Evolutionary conservation across 2,888 invertebrate genomes (phyloP).

Genomic region (Tachina grossa): DNA sequence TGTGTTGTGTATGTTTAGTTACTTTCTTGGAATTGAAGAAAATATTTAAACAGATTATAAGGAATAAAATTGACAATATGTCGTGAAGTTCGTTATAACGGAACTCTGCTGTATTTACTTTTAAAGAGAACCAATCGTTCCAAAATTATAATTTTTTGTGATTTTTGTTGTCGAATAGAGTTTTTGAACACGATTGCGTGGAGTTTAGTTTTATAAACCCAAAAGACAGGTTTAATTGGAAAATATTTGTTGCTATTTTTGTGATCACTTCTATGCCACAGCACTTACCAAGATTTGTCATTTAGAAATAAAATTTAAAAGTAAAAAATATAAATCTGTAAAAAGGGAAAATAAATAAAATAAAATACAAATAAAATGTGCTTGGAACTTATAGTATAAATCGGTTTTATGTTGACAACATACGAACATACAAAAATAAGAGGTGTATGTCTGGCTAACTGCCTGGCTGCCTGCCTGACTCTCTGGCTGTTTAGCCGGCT

Average conservation of each 20-base stretch:
- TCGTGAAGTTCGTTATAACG: too few species aligned
- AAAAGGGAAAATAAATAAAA: conserved; percentile 41
- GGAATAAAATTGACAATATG: too few species aligned
- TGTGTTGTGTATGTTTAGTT: too few species aligned
- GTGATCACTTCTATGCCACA: neutral
- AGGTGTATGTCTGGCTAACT: conserved; percentile 40
- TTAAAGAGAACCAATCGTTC: too few species aligned
- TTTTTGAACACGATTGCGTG: too few species aligned
- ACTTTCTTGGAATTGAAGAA: too few species aligned
- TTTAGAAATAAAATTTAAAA: conserved; percentile 62
- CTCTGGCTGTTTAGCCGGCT: conserved; percentile 13
- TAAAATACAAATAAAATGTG: conserved; percentile 52
- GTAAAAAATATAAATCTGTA: conserved; percentile 30
- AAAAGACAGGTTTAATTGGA: neutral
- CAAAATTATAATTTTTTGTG: too few species aligned
- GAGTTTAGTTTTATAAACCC: neutral
- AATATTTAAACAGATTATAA: too few species aligned
- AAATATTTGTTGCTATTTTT: conserved; percentile 39
- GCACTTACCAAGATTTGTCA: conserved; percentile 60
- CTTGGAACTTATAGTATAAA: conserved; percentile 38
- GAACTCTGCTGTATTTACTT: too few species aligned
- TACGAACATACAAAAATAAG: conserved; percentile 32
- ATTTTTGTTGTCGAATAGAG: too few species aligned
- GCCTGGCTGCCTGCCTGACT: conserved; percentile 13
- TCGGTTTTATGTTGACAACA: conserved; percentile 28